phyloP scores from a whole-genome alignment of 2,888 invertebrate genomes.

The Drosophila fulvimacula region DNA sequence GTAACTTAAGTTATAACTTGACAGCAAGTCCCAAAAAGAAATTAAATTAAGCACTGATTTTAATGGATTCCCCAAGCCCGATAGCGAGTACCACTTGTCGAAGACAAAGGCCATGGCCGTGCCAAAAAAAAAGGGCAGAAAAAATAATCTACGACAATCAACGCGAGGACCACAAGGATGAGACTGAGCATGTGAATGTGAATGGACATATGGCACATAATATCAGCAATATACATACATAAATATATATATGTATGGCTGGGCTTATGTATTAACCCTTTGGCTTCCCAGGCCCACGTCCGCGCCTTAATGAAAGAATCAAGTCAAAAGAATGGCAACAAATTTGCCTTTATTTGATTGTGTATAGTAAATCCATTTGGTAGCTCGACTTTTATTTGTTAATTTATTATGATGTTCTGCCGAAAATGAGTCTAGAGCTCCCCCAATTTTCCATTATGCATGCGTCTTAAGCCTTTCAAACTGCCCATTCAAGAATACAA shows the following conservation, averaged over 20 bases:
- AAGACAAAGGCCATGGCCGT: conserved; percentile 1
- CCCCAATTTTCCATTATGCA: conserved; percentile 74
- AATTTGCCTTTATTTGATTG: conserved; percentile 75
- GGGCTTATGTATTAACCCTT: background rate
- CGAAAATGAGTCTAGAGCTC: conserved; percentile 74
- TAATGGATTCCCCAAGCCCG: conserved; percentile 70
- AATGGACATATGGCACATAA: background rate
- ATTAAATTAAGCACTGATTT: conserved; percentile 76
- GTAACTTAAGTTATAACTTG: conserved; percentile 67
- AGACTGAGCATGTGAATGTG: conserved; percentile 11
- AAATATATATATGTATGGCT: background rate
- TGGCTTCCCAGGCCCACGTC: conserved; percentile 19
- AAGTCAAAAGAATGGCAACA: conserved; percentile 54
- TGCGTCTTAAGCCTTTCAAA: conserved; percentile 60
- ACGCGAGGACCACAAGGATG: conserved; percentile 10
- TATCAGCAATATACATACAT: background rate
- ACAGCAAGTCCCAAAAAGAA: conserved; percentile 52
- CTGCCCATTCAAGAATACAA: conserved; percentile 49
- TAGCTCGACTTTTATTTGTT: conserved; percentile 74
- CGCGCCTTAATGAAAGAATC: conserved; percentile 57
- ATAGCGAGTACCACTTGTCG: conserved; percentile 9
- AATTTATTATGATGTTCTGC: conserved; percentile 77
- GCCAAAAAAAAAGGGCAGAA: conserved; percentile 12
- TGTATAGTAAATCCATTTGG: conserved; percentile 61
- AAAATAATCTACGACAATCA: conserved; percentile 5